Conservation (phyloP, 1,140 invertebrate species). For the Meloidogyne hapla region DNA sequence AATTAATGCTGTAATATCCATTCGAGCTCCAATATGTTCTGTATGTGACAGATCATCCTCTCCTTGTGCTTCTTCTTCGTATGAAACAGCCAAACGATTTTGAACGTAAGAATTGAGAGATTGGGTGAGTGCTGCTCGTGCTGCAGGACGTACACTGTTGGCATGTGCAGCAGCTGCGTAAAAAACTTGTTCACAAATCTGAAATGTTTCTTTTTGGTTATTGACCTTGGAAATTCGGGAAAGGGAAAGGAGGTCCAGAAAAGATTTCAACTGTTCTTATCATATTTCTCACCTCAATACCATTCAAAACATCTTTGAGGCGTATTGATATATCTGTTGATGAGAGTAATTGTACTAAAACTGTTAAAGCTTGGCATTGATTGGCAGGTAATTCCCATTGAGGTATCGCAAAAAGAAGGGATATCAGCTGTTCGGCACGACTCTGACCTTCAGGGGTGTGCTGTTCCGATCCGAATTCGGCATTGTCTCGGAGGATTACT, state of each 20-base stretch:
- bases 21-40: constrained; percentile 1
- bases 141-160: constrained; percentile 10
- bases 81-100: constrained; percentile 7
- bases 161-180: neutral
- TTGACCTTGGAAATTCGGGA: no score
- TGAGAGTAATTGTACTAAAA: constrained; percentile 20
- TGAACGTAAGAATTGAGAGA: constrained; percentile 24
- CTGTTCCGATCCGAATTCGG: neutral
- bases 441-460: constrained; percentile 1
- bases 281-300: constrained; percentile 6
- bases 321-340: constrained; percentile 16
- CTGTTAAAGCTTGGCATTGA: constrained; percentile 13
- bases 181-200: constrained; percentile 11
- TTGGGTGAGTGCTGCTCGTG: constrained; percentile 24
- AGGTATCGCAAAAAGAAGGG: constrained; percentile 3
- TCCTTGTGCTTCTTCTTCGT: neutral
- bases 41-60: no score
- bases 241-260: no score
- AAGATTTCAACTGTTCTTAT: no score
- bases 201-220: neutral
- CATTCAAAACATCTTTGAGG: constrained; percentile 3
- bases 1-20: constrained; percentile 15
- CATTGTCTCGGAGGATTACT: constrained; percentile 1
- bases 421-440: constrained; percentile 12
- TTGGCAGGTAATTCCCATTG: constrained; percentile 10